phyloP scores from a whole-genome alignment of 2,797 vertebrate species.

The Onychomys arenicola region DNA sequence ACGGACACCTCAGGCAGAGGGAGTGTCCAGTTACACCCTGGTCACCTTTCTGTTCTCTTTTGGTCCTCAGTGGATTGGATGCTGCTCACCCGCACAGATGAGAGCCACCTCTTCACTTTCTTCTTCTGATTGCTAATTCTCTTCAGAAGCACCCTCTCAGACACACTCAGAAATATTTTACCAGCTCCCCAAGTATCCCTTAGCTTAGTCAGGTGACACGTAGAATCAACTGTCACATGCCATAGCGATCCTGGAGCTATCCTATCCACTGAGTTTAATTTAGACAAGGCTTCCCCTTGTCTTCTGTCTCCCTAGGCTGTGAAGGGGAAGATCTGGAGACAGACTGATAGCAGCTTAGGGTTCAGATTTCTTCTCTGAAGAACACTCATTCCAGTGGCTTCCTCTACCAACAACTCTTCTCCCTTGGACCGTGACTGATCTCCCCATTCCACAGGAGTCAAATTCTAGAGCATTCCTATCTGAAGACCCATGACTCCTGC shows the following conservation, averaged over 20 bases:
- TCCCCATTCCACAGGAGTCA: not conserved
- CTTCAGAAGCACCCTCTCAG: not conserved
- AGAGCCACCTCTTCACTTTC: not conserved
- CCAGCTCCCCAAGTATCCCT: not conserved
- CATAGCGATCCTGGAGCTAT: not conserved
- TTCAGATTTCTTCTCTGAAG: not conserved
- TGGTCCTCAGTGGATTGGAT: not conserved
- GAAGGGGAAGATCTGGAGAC: not conserved
- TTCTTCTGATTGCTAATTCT: not conserved
- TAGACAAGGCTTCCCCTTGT: not conserved
- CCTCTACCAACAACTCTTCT: not conserved
- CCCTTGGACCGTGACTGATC: not conserved
- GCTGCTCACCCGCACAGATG: not conserved
- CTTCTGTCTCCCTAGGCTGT: not conserved
- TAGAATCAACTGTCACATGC: not conserved
- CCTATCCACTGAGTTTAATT: not conserved
- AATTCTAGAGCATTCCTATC: not conserved
- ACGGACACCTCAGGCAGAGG: not conserved
- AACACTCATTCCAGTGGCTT: not conserved
- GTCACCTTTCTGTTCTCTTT: not conserved
- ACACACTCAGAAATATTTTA: not conserved
- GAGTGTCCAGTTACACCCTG: too few species aligned
- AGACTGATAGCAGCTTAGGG: not conserved
- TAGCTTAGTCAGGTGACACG: not conserved
- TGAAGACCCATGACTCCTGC: not conserved